Base-by-base conservation (phyloP, 2,113 vertebrate genomes). In the Halichoerus grypus region DNA sequence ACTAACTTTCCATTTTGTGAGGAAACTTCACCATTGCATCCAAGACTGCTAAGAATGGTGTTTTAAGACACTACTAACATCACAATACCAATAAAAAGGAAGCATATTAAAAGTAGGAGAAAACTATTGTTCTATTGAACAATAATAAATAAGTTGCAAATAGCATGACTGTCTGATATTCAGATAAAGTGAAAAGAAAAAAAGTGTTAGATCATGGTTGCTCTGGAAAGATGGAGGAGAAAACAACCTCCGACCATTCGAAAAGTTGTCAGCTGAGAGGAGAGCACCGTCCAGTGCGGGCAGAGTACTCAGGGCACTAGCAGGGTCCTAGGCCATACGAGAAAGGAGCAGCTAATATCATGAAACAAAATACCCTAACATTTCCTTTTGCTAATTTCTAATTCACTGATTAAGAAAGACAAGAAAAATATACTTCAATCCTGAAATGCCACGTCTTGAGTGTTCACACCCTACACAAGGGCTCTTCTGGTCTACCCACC, bases 31-130 rank as follows among this genome's bases (percentile, higher is more conserved):
- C 97, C 84, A 94, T 88, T 86, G 83, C 96, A 97, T 96, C 94
- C 98, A 98, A 98, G 97, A 98, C 81, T 93, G 96, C 96, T 96
- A 97, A 98, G 98, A 97, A 96, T 97, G 97, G 81, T 76, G 92
- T 95, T 97, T 84, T 83, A 85, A 94, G 79, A 97, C 77, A 97
- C 86, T 96, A 79, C 86, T 94, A 95, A 97, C 80, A 93, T 59
- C 94, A 97, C 71, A 96, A 96, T 67, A 97, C 91, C n/a, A 95
- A 65, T 76, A 59, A 92, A 61, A 72, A 85, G 94, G 95, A 98
- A 98, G 92, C 0, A 33, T 82, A 63, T 87, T 42, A 65, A 90
- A 81, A 67, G 72, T 7, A 7, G 14, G 8, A 4, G 18, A 5
- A n/a, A 71, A 51, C n/a, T 57, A 49, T 90, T 71, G 55, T 96